These are phyloP conservation scores for Zaprionus gabonicus DNA, from an alignment of 1,140 invertebrate genomes.

Conservation along the genomic window DNA sequence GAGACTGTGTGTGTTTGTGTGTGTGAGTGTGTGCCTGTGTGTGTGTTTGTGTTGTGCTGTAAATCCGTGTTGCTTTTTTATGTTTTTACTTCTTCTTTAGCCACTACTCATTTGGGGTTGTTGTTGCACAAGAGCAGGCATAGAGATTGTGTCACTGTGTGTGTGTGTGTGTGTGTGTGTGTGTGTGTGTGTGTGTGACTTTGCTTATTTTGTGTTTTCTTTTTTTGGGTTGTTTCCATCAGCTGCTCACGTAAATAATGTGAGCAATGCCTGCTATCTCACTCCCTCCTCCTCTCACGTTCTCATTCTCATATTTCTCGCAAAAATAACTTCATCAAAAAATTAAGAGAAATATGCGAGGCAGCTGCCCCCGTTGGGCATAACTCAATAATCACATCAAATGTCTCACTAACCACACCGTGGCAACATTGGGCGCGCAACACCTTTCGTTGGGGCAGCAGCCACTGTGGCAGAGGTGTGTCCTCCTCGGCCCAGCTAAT, in stretches of 20 bases:
- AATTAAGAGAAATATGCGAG: slow-evolving; percentile 75
- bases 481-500: slow-evolving; percentile 64
- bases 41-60: slow-evolving; percentile 46
- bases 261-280: slow-evolving; percentile 8
- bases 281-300: slow-evolving; percentile 4
- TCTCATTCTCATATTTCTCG: slow-evolving; percentile 3
- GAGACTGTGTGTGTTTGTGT: slow-evolving; percentile 11
- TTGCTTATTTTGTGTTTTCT: slow-evolving; percentile 21
- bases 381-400: slow-evolving; percentile 82
- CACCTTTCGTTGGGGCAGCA: slow-evolving; percentile 50
- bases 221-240: slow-evolving; percentile 38
- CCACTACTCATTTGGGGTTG: slow-evolving; percentile 64
- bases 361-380: slow-evolving; percentile 77
- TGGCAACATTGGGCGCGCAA: slow-evolving; percentile 45
- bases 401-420: slow-evolving; percentile 60
- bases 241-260: slow-evolving; percentile 31
- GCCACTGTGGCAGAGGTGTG: slow-evolving; percentile 66
- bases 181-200: slow-evolving; percentile 44
- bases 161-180: slow-evolving; percentile 41
- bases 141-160: too few relatives aligned
- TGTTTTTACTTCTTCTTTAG: slow-evolving; percentile 56
- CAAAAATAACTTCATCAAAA: slow-evolving; percentile 75
- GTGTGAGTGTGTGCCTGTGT: slow-evolving; percentile 44
- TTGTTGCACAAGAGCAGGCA: slow-evolving; percentile 30
- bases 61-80: slow-evolving; percentile 73